Conservation (phyloP, 2,113 vertebrate genomes). For the Heterochromis multidens region DNA sequence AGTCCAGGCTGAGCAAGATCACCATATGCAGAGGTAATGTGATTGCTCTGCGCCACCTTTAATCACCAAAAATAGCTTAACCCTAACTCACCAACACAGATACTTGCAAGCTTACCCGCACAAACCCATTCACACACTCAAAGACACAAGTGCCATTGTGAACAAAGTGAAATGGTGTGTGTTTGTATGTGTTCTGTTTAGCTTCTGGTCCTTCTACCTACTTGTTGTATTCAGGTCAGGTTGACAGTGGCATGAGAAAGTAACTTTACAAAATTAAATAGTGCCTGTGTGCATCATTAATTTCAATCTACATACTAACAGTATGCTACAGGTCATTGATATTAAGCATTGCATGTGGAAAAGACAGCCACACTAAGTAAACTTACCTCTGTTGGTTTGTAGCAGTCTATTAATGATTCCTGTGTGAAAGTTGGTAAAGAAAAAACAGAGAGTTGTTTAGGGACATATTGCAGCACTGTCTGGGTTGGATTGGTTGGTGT, state of each 20-base stretch:
- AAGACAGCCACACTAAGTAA: background rate
- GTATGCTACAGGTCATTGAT: background rate
- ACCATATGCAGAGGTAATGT: conserved; percentile 14
- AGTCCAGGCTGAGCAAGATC: background rate
- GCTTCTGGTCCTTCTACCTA: background rate
- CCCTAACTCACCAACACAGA: conserved; percentile 4
- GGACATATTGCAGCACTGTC: background rate
- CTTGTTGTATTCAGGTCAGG: background rate
- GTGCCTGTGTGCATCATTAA: background rate
- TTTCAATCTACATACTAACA: background rate
- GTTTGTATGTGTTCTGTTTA: background rate
- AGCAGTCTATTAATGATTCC: conserved; percentile 93
- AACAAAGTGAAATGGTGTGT: background rate
- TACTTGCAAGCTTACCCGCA: background rate
- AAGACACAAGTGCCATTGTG: background rate
- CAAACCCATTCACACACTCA: background rate
- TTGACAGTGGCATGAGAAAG: background rate
- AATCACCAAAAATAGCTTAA: conserved; percentile 52
- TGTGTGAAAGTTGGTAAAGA: conserved; percentile 34
- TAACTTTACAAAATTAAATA: background rate
- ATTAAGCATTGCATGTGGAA: background rate
- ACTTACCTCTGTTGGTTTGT: conserved; percentile 95
- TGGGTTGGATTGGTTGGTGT: background rate
- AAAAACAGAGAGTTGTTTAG: background rate
- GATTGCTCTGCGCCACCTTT: conserved; percentile 37